Evolutionary conservation across 2,797 vertebrate species (phyloP).

Genomic region (Enteromius afrohamiltoni): DNA sequence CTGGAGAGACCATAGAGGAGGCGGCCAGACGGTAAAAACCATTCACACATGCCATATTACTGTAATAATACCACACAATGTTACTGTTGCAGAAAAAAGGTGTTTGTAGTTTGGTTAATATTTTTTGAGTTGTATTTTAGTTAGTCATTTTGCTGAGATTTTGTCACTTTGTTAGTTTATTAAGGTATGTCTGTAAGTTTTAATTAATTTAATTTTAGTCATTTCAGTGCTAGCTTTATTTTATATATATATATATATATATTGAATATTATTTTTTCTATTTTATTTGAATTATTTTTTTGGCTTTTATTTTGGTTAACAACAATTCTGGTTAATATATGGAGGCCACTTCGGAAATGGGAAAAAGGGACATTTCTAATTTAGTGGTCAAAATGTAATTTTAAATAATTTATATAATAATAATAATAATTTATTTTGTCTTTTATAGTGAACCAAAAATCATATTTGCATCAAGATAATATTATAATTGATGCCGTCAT

Average conservation of each 20-base stretch:
- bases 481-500: not conserved
- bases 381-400: not conserved
- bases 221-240: not conserved
- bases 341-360: not conserved
- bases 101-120: not conserved
- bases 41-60: not conserved
- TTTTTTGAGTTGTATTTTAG: not conserved
- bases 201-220: not conserved
- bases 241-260: not conserved
- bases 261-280: not conserved
- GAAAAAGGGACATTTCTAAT: not conserved
- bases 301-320: not conserved
- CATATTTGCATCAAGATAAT: constrained; percentile 1
- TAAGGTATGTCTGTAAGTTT: not conserved
- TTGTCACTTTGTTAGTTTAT: not conserved
- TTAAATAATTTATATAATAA: too few species aligned
- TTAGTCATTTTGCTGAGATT: not conserved
- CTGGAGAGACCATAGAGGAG: constrained; percentile 87
- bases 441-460: not conserved
- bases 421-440: too few species aligned
- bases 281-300: not conserved
- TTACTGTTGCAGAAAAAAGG: not conserved
- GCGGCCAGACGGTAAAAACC: constrained; percentile 82
- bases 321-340: not conserved
- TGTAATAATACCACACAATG: not conserved